Percentiles rank a stretch among this genome's conserved stretches.
Conservation (phyloP, 2,888 invertebrate genomes). For the Ommatoiulus sabulosus region DNA sequence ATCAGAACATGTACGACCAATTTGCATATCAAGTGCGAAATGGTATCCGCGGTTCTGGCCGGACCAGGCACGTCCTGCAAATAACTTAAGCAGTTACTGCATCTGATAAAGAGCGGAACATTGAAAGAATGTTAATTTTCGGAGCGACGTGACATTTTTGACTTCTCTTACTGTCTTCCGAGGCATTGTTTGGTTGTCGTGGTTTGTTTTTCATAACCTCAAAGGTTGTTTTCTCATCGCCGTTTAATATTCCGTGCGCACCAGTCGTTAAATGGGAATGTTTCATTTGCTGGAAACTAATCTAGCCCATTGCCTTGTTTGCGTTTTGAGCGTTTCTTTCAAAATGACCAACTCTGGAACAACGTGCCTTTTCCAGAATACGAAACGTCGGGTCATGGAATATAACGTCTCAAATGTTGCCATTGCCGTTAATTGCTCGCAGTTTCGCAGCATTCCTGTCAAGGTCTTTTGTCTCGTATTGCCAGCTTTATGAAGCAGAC, state of each 20-base stretch:
- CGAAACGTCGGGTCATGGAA: neutral
- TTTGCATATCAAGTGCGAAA: neutral
- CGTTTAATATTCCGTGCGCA: neutral
- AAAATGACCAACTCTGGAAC: neutral
- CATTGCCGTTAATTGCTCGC: neutral
- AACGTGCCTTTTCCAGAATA: neutral
- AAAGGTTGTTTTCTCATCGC: neutral
- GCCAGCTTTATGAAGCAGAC: neutral
- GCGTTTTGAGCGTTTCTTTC: neutral
- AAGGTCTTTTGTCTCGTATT: neutral
- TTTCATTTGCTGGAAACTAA: slow-evolving; percentile 21
- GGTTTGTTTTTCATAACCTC: neutral
- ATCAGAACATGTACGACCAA: neutral
- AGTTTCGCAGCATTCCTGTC: neutral
- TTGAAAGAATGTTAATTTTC: neutral
- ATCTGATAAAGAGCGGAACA: neutral
- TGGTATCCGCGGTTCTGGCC: neutral
- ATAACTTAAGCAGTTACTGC: neutral
- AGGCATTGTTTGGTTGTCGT: neutral
- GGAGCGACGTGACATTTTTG: neutral
- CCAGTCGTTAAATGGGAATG: slow-evolving; percentile 15
- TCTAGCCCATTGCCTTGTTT: neutral
- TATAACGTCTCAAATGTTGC: neutral
- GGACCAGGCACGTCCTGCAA: neutral
- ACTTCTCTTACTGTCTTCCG: neutral